Evolutionary conservation across 37 sponge, comb jelly and placozoan genomes (phyloP).

Genomic region (Hexactinellida sp.): DNA sequence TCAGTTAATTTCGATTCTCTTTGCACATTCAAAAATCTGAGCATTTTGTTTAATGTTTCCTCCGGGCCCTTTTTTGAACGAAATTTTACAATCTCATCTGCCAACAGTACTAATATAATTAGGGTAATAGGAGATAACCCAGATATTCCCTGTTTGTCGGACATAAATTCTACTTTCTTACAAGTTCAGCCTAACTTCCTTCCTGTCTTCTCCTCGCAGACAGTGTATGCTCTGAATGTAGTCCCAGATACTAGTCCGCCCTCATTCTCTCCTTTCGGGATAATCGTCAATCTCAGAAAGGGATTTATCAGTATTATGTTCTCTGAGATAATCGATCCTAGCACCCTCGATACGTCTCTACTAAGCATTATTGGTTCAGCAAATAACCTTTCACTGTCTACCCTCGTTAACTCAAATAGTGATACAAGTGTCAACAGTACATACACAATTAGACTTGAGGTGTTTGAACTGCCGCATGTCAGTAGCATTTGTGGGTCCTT

Average conservation of each 20-base stretch:
- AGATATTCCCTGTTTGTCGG: neutral
- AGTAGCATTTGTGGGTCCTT: neutral
- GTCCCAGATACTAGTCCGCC: neutral
- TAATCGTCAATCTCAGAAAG: neutral
- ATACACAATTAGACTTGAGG: neutral
- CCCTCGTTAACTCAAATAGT: neutral
- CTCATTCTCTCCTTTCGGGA: neutral
- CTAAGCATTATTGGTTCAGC: neutral
- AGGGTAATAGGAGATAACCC: neutral
- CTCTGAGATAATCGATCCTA: neutral
- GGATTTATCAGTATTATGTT: neutral
- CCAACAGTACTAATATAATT: neutral
- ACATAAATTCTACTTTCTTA: neutral
- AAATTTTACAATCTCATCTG: neutral
- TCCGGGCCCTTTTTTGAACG: neutral
- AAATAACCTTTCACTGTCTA: neutral
- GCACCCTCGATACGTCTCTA: neutral
- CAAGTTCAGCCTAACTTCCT: neutral
- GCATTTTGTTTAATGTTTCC: neutral
- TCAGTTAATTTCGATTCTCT: neutral
- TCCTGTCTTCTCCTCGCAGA: neutral
- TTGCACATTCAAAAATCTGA: neutral
- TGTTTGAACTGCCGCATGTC: neutral
- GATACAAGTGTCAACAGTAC: neutral
- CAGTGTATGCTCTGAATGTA: neutral